Conservation (phyloP, 2,888 invertebrate species). For the Cecidostiba fungosa region DNA sequence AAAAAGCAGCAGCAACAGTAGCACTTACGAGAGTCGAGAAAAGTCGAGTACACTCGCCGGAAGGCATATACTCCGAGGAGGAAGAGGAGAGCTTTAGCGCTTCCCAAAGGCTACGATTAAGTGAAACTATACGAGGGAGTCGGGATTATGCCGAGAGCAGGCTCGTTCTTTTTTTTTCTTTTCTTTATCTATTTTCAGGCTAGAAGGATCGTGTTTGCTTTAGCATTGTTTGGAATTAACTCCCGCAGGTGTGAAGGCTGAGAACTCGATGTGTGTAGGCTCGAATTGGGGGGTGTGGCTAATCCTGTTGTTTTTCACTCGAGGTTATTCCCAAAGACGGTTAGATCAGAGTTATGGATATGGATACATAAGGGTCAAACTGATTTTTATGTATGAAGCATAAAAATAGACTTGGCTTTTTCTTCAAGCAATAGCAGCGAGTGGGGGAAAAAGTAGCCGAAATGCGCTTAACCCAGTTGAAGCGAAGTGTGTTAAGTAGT, state of each 20-base stretch:
- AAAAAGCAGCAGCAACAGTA: background rate
- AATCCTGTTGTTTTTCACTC: conserved; percentile 7
- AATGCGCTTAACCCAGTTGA: background rate
- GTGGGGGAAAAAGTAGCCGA: too few species aligned
- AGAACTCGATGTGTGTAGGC: background rate
- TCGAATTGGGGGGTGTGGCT: background rate
- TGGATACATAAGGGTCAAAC: background rate
- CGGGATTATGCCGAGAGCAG: background rate
- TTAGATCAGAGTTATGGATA: background rate
- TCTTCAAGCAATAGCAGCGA: background rate
- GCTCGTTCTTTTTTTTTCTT: background rate
- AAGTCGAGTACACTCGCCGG: conserved; percentile 8
- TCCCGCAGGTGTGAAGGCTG: background rate
- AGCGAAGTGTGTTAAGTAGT: background rate
- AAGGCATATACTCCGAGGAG: background rate
- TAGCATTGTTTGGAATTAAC: background rate
- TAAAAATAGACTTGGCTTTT: background rate
- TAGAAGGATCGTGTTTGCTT: background rate
- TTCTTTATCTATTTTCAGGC: background rate
- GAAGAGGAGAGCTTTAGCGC: background rate
- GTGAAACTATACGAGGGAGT: conserved; percentile 21
- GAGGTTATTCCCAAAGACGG: background rate
- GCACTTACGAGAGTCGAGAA: conserved; percentile 5
- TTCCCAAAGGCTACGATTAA: conserved; percentile 22
- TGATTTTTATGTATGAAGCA: conserved; percentile 1